Evolutionary conservation across 2,113 vertebrate genomes (phyloP), one percentile per base, ranked within the genome.

Genomic region (Stegastes partitus): DNA sequence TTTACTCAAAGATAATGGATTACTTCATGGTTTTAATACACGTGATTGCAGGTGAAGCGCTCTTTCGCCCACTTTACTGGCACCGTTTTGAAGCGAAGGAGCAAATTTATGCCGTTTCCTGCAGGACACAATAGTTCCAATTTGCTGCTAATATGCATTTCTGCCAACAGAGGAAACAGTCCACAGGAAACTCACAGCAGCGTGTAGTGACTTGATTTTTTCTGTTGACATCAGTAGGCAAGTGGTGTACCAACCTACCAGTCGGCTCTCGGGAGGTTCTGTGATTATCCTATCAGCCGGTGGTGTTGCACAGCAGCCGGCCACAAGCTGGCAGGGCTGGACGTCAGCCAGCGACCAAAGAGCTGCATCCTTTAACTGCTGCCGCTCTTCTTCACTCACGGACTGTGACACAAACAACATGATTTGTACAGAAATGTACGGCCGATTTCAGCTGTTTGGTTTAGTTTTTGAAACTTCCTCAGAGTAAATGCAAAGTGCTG

Each of bases 271-370:
- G 39, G 51, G 5, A n/a, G n/a, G 65, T 67, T 65, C 34, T 5
- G 61, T 55, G 39, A 71, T 84, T 49, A 75, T 68, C 25, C 57
- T 51, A 51, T 67, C 65, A 71, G 59, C 8, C 31, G 22, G 18
- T 37, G 42, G 59, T 62, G 59, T 31, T 39, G 66, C 34, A 45
- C 44, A 68, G 74, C 31, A 66, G 61, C 19, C 1, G n/a, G 44
- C 16, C 25, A 72, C 39, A 56, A 65, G 61, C 61, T 66, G 66
- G 4, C 68, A 72, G 49, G 68, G 22, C 37, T 81, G 58, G 73
- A 62, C 51, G 49, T 45, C 25, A 28, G 64, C 58, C 58, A 83
- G 0, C 1, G 57, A n/a, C 47, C 0, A 1, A 47, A 31, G 61
- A 42, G 31, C 63, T 22, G 28, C 31, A 50, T 34, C 31, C 31